Evolutionary conservation across 1,140 invertebrate genomes (phyloP).

Genomic region (Microplitis mediator): DNA sequence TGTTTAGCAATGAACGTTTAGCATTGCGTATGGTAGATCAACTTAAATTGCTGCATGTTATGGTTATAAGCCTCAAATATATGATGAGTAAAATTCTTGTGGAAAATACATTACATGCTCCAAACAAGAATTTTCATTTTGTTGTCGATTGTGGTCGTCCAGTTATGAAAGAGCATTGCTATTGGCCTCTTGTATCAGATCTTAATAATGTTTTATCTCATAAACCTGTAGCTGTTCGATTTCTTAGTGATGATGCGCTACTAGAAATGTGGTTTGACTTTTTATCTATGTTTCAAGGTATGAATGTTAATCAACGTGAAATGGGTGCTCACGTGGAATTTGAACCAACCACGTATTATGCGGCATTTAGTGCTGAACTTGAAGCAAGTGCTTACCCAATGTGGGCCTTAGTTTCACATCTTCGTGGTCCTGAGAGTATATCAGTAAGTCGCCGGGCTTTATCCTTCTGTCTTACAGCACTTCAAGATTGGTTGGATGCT

Average conservation of each 20-base stretch:
- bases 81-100: conserved; percentile 94
- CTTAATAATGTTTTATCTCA: conserved; percentile 97
- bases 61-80: conserved; percentile 90
- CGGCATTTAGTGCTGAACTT: conserved; percentile 94
- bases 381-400: conserved; percentile 96
- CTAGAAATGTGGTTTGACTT: conserved; percentile 95
- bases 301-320: conserved; percentile 94
- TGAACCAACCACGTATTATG: conserved; percentile 95
- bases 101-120: conserved; percentile 83
- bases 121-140: conserved; percentile 80
- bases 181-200: conserved; percentile 97
- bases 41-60: conserved; percentile 87
- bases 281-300: conserved; percentile 92
- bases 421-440: conserved; percentile 75
- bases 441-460: conserved; percentile 77
- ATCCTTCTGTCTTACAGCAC: conserved; percentile 73
- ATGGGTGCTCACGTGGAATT: conserved; percentile 92
- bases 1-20: conserved; percentile 93
- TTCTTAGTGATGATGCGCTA: conserved; percentile 84
- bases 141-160: conserved; percentile 92
- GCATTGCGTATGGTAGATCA: conserved; percentile 90
- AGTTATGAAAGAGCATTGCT: conserved; percentile 97
- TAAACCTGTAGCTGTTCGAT: conserved; percentile 84
- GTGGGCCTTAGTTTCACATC: conserved; percentile 93
- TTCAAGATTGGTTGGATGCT: conserved; percentile 86